Evolutionary conservation across 2,888 invertebrate genomes (phyloP), one percentile per base, ranked within the genome.

Genomic region (Dugesia japonica): DNA sequence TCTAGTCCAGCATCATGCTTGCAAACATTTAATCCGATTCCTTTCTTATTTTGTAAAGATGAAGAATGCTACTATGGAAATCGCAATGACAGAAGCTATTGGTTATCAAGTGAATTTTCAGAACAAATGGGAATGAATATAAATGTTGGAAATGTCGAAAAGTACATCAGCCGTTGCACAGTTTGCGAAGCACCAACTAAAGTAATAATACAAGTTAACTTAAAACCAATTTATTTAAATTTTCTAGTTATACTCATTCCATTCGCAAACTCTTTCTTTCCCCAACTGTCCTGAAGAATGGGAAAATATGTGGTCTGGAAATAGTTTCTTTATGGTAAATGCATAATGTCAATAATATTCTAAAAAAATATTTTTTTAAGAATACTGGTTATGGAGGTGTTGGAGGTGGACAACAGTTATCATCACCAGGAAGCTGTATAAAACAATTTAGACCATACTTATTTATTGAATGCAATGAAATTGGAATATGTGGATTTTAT

Each of bases 11-110:
- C 97, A 75, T 94, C 94, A 81, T 98, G 98, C 84, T 84, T 97
- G 76, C 87, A 88, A 79, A 90, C 89, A 81, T 98, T 98, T 86
- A 92, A 90, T 79, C 92, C 94, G 0, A 95, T 97, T 94, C 97
- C 97, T 0, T 97, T 91, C 86, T 88, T 94, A 87, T 92, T 94
- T 87, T 98, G 97, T 83, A 85, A 92, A 77, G 92, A 94, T 84
- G 90, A 92, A 81, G 91, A 92, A 0, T 98, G 98, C 84, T 90
- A 93, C 84, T 94, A 93, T 83, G 93, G 94, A 0, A 91, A 91
- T 82, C 89, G 93, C 79, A 95, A 92, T 84, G 97, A 97, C 83
- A 94, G 94, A 87, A 94, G 93, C 83, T 94, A 94, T 85, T 98
- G 97, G 97, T 86, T 98, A 26, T 92, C 93, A 23, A 95, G 97